A percentile compares a stretch with the other conserved stretches of the same genome.
phyloP scores from a whole-genome alignment of 2,797 vertebrate species.

The Champsocephalus esox region DNA sequence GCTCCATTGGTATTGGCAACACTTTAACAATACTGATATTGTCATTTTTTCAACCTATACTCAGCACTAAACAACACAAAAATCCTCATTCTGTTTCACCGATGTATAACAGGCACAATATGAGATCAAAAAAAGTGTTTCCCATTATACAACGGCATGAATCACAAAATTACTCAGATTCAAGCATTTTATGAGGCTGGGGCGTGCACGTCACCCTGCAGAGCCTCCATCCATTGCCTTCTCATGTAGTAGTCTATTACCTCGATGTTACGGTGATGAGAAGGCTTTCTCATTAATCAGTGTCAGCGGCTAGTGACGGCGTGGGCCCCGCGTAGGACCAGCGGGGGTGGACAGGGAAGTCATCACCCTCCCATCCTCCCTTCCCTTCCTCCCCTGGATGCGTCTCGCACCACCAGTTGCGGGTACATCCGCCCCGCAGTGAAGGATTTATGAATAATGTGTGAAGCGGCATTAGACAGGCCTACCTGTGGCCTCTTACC shows the following conservation, averaged over 20 bases:
- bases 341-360: constrained; percentile 43
- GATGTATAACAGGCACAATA: accelerated
- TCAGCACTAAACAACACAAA: too few species aligned
- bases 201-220: constrained; percentile 26
- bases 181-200: background rate
- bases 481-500: constrained; percentile 57
- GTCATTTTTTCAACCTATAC: too few species aligned
- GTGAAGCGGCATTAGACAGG: constrained; percentile 48
- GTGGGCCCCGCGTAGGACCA: constrained; percentile 8
- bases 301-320: constrained; percentile 60
- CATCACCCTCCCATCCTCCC: constrained; percentile 19
- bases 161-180: constrained; percentile 5
- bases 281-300: constrained; percentile 72
- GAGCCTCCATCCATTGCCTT: constrained; percentile 57
- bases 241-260: constrained; percentile 62
- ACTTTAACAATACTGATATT: too few species aligned
- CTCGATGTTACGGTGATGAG: constrained; percentile 47
- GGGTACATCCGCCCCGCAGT: constrained; percentile 36
- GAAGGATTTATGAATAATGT: constrained; percentile 61
- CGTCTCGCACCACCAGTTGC: constrained; percentile 44
- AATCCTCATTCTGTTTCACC: accelerated
- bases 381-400: constrained; percentile 18
- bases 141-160: background rate
- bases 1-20: too few species aligned
- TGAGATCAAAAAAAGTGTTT: background rate